Percentiles rank a stretch among this genome's conserved stretches.
These are phyloP conservation scores for Dromococcyx pavoninus DNA, from an alignment of 2,797 vertebrate species.

Conservation along the genomic window DNA sequence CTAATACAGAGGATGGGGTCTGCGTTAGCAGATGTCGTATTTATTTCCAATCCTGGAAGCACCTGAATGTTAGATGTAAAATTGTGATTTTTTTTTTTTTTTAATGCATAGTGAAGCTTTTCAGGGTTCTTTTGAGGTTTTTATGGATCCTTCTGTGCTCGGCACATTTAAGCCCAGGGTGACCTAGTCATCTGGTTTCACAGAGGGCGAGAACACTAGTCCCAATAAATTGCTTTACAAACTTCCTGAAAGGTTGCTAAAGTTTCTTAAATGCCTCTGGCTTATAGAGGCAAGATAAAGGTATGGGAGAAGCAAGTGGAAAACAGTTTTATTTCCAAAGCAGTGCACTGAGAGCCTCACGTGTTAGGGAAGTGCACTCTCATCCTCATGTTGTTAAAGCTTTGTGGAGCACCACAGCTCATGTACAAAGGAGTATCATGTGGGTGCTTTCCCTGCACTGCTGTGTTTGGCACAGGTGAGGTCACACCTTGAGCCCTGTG, in stretches of 20 bases:
- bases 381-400: background rate
- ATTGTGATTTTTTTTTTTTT: background rate
- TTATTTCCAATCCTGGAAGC: conserved; percentile 16
- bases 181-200: conserved; percentile 14
- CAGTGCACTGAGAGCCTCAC: background rate
- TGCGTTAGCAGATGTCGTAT: background rate
- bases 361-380: background rate
- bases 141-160: conserved; percentile 9
- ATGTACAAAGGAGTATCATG: accelerated
- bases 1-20: background rate
- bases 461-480: too few species aligned
- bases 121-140: conserved; percentile 12
- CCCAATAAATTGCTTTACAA: conserved; percentile 6
- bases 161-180: background rate
- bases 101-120: background rate
- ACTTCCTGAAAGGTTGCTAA: conserved; percentile 19
- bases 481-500: too few species aligned
- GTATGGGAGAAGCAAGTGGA: background rate
- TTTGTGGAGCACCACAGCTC: background rate
- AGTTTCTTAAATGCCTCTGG: conserved; percentile 14
- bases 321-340: background rate
- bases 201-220: background rate
- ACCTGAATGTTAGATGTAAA: background rate
- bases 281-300: background rate
- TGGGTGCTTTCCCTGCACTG: background rate